Percentiles rank a stretch among this genome's conserved stretches.
These are phyloP conservation scores for Aphyosemion australe DNA, from an alignment of 2,113 vertebrate genomes.

Conservation along the genomic window DNA sequence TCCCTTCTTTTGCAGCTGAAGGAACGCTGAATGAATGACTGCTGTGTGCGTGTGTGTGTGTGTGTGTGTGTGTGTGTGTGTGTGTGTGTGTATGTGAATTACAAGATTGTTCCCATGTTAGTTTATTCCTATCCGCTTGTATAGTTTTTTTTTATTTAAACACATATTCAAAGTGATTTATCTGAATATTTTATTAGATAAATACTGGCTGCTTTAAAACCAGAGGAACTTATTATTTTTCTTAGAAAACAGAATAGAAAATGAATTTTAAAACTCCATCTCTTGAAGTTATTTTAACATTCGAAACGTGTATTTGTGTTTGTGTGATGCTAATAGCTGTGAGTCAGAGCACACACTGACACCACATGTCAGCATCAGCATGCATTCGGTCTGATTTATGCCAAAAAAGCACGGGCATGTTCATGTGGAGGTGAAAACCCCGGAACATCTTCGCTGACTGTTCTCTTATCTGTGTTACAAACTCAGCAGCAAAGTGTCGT, in stretches of 20 bases:
- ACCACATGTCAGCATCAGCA: background rate
- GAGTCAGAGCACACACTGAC: background rate
- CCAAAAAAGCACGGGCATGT: background rate
- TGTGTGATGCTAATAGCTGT: conserved; percentile 3
- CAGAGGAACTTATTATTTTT: background rate
- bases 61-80: background rate
- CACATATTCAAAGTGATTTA: background rate
- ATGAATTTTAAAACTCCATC: background rate
- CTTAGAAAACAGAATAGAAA: background rate
- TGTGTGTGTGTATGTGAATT: conserved; percentile 3
- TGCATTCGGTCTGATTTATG: conserved; percentile 3
- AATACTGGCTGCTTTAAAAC: background rate
- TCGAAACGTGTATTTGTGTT: conserved; percentile 9
- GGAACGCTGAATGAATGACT: conserved; percentile 64
- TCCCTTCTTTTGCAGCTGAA: conserved; percentile 45
- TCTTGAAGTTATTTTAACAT: conserved; percentile 3
- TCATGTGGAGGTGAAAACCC: background rate
- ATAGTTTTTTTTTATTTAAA: conserved; percentile 12
- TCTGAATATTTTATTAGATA: background rate
- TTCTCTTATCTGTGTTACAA: background rate
- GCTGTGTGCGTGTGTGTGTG: conserved; percentile 54
- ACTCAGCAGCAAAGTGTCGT: conserved; percentile 1
- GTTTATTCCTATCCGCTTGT: conserved; percentile 29
- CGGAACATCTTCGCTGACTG: background rate
- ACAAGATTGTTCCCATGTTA: conserved; percentile 31